phyloP scores from a whole-genome alignment of 2,888 invertebrate species.

The Tribolium freemani region DNA sequence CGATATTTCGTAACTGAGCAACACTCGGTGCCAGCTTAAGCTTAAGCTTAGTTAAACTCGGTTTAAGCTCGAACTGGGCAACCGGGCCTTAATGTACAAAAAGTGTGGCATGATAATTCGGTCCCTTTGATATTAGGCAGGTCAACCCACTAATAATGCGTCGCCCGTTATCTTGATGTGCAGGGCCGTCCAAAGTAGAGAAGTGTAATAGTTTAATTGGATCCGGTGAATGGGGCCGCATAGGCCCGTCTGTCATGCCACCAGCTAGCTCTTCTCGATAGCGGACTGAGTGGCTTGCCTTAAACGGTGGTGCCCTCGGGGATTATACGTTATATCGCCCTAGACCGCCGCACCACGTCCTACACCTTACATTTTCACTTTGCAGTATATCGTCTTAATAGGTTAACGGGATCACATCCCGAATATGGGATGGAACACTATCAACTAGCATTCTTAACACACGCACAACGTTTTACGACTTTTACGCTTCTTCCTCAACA shows the following conservation, averaged over 20 bases:
- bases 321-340: slow-evolving; percentile 62
- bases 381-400: slow-evolving; percentile 62
- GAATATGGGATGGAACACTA: slow-evolving; percentile 45
- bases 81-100: no score
- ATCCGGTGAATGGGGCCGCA: slow-evolving; percentile 58
- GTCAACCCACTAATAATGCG: slow-evolving; percentile 39
- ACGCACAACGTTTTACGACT: slow-evolving; percentile 36
- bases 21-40: no score
- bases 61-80: no score
- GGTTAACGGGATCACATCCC: slow-evolving; percentile 54
- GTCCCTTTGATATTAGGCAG: slow-evolving; percentile 35
- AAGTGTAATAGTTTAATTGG: slow-evolving; percentile 59
- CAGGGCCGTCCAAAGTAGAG: slow-evolving; percentile 39
- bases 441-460: slow-evolving; percentile 42
- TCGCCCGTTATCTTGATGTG: slow-evolving; percentile 43
- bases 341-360: slow-evolving; percentile 51
- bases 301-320: slow-evolving; percentile 58
- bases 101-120: slow-evolving; percentile 27
- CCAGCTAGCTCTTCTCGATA: slow-evolving; percentile 51
- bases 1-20: no score
- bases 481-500: no score
- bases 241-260: slow-evolving; percentile 60
- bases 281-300: slow-evolving; percentile 50
- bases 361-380: slow-evolving; percentile 59
- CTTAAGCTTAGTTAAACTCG: no score